Conservation (phyloP, 2,888 invertebrate genomes). For the Ethmia dodecea region DNA sequence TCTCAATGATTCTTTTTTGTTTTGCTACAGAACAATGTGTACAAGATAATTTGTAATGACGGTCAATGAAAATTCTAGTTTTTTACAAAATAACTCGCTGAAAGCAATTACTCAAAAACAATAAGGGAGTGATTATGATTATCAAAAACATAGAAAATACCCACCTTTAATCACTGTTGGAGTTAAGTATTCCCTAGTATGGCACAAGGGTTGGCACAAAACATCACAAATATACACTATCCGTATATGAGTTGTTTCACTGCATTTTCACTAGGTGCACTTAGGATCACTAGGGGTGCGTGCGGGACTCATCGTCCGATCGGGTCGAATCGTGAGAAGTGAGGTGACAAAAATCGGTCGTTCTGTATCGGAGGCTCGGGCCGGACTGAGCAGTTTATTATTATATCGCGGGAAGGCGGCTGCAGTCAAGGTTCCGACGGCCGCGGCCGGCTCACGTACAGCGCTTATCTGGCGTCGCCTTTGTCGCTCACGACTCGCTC, state of each 20-base stretch:
- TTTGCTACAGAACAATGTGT: too few relatives aligned
- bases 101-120: too few relatives aligned
- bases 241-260: slow-evolving; percentile 53
- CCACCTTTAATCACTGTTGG: slow-evolving; percentile 49
- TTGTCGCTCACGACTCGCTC: slow-evolving; percentile 47
- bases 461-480: slow-evolving; percentile 61
- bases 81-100: too few relatives aligned
- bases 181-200: slow-evolving; percentile 49
- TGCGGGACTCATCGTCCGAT: slow-evolving; percentile 31
- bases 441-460: slow-evolving; percentile 54
- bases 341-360: slow-evolving; percentile 41
- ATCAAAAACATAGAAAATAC: slow-evolving; percentile 18
- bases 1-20: too few relatives aligned
- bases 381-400: slow-evolving; percentile 71
- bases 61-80: too few relatives aligned
- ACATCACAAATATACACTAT: slow-evolving; percentile 68
- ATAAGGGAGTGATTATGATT: neutral
- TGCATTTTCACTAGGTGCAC: slow-evolving; percentile 33
- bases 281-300: slow-evolving; percentile 18
- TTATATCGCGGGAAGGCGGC: slow-evolving; percentile 65
- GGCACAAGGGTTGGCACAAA: slow-evolving; percentile 65
- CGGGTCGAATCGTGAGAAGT: slow-evolving; percentile 17
- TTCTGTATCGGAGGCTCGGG: slow-evolving; percentile 65
- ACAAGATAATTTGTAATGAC: too few relatives aligned
- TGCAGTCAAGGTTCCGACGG: slow-evolving; percentile 64